phyloP scores from a whole-genome alignment of 2,113 vertebrate species.

The Hippocampus barbouri region DNA sequence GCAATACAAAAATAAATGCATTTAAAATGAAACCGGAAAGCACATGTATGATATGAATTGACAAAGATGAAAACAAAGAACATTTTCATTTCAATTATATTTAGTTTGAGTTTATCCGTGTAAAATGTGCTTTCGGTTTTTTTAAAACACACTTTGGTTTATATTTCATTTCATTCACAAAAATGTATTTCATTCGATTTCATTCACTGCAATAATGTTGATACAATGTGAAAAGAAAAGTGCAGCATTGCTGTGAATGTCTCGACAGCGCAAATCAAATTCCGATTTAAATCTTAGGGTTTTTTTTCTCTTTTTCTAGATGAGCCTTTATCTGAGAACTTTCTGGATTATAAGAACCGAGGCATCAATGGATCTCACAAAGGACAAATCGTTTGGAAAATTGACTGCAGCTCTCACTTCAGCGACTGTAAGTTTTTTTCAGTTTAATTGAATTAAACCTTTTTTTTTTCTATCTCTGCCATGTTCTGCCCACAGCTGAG shows the following conservation, averaged over 20 bases:
- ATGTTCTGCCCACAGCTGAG: conserved; percentile 78
- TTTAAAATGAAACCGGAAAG: too few species aligned
- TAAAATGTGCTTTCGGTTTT: too few species aligned
- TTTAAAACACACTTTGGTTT: too few species aligned
- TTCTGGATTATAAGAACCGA: conserved; percentile 97
- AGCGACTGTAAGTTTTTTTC: conserved; percentile 80
- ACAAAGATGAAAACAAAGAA: too few species aligned
- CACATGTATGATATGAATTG: too few species aligned
- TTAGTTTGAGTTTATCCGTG: too few species aligned
- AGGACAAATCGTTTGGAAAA: conserved; percentile 96
- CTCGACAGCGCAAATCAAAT: background rate
- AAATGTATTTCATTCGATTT: too few species aligned
- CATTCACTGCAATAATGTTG: too few species aligned
- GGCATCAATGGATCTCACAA: conserved; percentile 92
- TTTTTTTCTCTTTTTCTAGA: conserved; percentile 67
- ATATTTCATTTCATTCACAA: too few species aligned
- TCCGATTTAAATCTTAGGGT: background rate
- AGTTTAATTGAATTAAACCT: too few species aligned
- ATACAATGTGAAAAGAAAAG: background rate
- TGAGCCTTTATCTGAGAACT: conserved; percentile 92
- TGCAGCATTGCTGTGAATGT: background rate
- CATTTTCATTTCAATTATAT: too few species aligned
- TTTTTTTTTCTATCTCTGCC: background rate
- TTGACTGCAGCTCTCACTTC: conserved; percentile 87
- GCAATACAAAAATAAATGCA: too few species aligned